phyloP scores from a whole-genome alignment of 53 echinoderm and acorn worm species.

The Mesocentrotus franciscanus region DNA sequence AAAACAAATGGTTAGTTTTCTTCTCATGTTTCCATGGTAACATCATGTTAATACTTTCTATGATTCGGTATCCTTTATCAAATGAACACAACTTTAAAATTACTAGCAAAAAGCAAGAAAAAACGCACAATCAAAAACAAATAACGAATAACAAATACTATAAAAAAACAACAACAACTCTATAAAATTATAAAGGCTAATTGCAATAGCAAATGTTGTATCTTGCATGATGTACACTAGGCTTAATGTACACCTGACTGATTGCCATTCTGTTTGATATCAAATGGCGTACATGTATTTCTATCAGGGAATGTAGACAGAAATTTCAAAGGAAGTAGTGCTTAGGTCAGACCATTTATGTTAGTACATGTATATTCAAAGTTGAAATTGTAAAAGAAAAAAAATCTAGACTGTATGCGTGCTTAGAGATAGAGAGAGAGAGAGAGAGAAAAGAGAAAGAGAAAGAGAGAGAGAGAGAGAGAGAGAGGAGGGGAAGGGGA shows the following conservation, averaged over 20 bases:
- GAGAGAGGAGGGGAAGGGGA: not conserved
- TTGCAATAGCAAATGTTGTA: not conserved
- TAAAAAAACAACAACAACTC: too few relatives aligned
- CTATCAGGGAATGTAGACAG: not conserved
- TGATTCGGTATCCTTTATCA: not conserved
- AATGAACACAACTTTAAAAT: not conserved
- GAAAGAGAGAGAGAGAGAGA: not conserved
- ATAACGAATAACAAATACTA: too few relatives aligned
- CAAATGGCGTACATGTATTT: not conserved
- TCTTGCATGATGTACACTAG: not conserved
- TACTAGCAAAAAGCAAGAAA: too few relatives aligned
- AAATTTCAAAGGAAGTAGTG: conserved; percentile 27
- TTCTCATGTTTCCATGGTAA: not conserved
- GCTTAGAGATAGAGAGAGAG: not conserved
- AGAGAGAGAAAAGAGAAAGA: not conserved
- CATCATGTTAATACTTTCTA: not conserved
- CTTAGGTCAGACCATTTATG: conserved; percentile 7
- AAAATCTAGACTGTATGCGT: not conserved
- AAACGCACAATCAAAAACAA: too few relatives aligned
- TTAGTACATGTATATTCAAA: not conserved
- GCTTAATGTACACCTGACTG: not conserved
- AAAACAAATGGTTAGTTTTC: conserved; percentile 84
- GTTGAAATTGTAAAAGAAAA: not conserved
- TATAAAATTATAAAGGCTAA: too few relatives aligned
- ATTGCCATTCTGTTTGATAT: not conserved